Evolutionary conservation across 1,140 invertebrate species (phyloP).

Genomic region (Neoseiulus cucumeris): DNA sequence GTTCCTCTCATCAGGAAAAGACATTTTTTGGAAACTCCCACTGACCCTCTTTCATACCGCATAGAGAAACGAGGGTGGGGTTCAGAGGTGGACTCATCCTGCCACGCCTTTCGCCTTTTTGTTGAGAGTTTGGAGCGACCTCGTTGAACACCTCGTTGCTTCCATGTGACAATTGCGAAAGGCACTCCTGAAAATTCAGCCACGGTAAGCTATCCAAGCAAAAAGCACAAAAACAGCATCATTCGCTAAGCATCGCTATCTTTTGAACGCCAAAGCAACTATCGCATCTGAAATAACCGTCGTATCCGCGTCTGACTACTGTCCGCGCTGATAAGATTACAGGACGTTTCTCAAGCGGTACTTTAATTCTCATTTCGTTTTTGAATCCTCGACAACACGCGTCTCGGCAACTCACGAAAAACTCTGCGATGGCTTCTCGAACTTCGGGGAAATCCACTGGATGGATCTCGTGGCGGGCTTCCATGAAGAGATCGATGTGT

Average conservation of each 20-base stretch:
- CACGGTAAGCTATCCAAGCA: too few species aligned
- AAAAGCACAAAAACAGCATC: too few species aligned
- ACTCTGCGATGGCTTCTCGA: neutral
- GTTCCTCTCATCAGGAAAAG: too few species aligned
- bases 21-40: neutral
- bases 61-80: neutral
- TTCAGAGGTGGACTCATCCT: neutral
- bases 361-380: too few species aligned
- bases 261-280: too few species aligned
- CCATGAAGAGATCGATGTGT: neutral
- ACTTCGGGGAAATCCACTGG: neutral
- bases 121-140: neutral
- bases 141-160: conserved; percentile 11
- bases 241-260: too few species aligned
- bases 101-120: neutral
- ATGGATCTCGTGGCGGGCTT: conserved; percentile 3
- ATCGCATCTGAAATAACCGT: too few species aligned
- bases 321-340: too few species aligned
- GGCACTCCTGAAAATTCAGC: neutral
- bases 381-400: too few species aligned
- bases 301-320: too few species aligned
- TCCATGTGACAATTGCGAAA: neutral
- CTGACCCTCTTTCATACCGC: conserved; percentile 10
- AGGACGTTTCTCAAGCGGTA: too few species aligned
- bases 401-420: neutral